Conservation (phyloP, 2,113 vertebrate species). For the Sprattus sprattus region DNA sequence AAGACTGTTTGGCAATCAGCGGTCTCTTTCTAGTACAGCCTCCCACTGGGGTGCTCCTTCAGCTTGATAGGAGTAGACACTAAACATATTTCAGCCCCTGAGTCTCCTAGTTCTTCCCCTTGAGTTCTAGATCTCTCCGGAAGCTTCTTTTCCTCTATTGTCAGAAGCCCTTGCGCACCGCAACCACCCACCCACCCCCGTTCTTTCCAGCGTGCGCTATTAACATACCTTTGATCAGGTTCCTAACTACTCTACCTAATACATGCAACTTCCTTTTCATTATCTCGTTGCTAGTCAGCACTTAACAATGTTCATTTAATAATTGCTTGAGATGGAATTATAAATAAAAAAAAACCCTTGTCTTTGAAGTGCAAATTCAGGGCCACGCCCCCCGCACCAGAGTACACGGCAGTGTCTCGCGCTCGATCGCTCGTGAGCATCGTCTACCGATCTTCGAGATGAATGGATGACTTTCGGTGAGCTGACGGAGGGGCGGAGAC, state of each 20-base stretch:
- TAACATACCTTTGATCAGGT: conserved; percentile 71
- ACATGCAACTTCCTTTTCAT: conserved; percentile 44
- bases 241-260: conserved; percentile 58
- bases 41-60: too few relatives aligned
- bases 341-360: conserved; percentile 54
- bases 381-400: conserved; percentile 42
- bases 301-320: conserved; percentile 71
- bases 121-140: conserved; percentile 9
- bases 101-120: neutral
- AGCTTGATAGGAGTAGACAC: too few relatives aligned
- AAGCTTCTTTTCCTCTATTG: conserved; percentile 46
- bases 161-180: conserved; percentile 48
- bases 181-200: conserved; percentile 39
- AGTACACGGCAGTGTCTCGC: conserved; percentile 39
- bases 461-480: conserved; percentile 41
- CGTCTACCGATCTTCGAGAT: conserved; percentile 43
- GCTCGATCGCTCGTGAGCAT: too few relatives aligned
- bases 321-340: conserved; percentile 71
- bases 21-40: too few relatives aligned
- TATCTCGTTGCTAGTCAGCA: conserved; percentile 72
- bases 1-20: too few relatives aligned
- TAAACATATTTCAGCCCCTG: neutral
- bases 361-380: conserved; percentile 78
- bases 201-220: conserved; percentile 59
- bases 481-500: conserved; percentile 39